Conservation (phyloP, 1,140 invertebrate genomes). For the Drosophila nigromelanica region DNA sequence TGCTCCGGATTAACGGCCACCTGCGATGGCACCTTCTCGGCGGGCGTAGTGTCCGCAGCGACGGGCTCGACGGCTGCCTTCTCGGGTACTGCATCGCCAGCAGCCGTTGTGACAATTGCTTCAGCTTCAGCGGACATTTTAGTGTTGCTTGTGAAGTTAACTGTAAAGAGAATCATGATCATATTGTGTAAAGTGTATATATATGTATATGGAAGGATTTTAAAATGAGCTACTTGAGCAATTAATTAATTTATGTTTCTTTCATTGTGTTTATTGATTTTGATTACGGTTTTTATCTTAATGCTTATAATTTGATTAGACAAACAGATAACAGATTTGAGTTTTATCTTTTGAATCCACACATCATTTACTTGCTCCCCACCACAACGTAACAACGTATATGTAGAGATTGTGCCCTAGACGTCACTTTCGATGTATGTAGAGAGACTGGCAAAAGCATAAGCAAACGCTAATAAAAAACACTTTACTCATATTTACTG, state of each 20-base stretch:
- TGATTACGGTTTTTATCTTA: neutral
- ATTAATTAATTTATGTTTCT: too few species aligned
- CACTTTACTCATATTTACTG: constrained; percentile 13
- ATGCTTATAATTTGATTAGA: constrained; percentile 17
- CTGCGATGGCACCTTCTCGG: constrained; percentile 46
- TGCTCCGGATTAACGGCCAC: constrained; percentile 38
- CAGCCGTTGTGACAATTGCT: constrained; percentile 62
- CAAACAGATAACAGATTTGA: constrained; percentile 11
- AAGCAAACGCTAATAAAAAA: constrained; percentile 9
- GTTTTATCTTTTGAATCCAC: constrained; percentile 21
- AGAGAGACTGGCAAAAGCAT: constrained; percentile 49
- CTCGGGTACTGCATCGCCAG: constrained; percentile 52
- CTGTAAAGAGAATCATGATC: constrained; percentile 6
- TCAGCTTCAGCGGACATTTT: constrained; percentile 79
- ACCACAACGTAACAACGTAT: constrained; percentile 15
- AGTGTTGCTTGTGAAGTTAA: constrained; percentile 11
- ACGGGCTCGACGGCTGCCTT: constrained; percentile 52
- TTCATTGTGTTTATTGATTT: neutral
- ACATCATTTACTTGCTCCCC: constrained; percentile 20
- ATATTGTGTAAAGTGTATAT: neutral
- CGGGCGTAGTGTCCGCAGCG: constrained; percentile 65
- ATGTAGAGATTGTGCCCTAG: constrained; percentile 74
- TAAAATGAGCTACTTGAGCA: too few species aligned
- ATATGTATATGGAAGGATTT: too few species aligned
- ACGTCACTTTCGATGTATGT: constrained; percentile 77